A percentile compares a stretch with the other conserved stretches of the same genome.
Evolutionary conservation across 2,888 invertebrate genomes (phyloP).

Genomic region (Zele albiditarsus): DNA sequence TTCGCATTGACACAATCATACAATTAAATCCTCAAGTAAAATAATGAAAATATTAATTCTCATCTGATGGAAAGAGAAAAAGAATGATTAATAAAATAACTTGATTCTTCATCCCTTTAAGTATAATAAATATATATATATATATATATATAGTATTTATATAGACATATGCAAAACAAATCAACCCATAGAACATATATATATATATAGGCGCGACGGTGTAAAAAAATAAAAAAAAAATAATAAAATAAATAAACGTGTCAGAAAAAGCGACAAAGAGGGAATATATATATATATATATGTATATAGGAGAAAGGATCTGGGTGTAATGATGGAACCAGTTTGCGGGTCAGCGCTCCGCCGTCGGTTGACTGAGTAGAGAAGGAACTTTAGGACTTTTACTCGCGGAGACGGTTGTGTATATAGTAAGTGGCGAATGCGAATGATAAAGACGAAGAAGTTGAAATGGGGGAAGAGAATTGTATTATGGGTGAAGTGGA

Average conservation of each 20-base stretch:
- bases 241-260: constrained; percentile 15
- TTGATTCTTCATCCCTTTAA: neutral
- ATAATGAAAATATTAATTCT: neutral
- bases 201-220: neutral
- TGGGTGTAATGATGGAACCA: constrained; percentile 66
- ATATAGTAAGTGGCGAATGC: constrained; percentile 6
- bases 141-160: too few relatives aligned
- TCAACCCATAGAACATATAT: neutral
- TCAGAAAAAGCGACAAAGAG: constrained; percentile 23
- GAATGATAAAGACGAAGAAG: constrained; percentile 28
- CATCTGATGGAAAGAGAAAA: neutral
- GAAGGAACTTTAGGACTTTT: constrained; percentile 30
- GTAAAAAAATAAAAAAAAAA: neutral
- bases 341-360: constrained; percentile 70
- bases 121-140: neutral
- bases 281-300: constrained; percentile 27
- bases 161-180: neutral
- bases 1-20: neutral
- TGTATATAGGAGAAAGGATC: constrained; percentile 23
- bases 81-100: too few relatives aligned
- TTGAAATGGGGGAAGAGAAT: constrained; percentile 14
- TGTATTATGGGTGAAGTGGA: neutral
- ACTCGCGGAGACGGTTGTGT: constrained; percentile 10
- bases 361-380: constrained; percentile 55
- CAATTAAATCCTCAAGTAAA: neutral